Evolutionary conservation across 2,797 vertebrate species (phyloP).

Genomic region (Lacerta viridis): DNA sequence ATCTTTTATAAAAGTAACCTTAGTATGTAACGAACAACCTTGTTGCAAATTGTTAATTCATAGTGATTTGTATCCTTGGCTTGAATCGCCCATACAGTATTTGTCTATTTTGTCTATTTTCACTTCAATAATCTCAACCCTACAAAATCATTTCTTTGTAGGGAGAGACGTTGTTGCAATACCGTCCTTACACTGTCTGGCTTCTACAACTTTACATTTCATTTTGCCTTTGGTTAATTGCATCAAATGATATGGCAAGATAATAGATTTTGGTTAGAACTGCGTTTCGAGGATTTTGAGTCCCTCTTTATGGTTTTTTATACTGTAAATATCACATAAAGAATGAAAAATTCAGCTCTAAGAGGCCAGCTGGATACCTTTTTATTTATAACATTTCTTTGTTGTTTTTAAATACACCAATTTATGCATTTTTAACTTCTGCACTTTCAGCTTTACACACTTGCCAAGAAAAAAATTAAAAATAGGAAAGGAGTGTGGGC

Average conservation of each 20-base stretch:
- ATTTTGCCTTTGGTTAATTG: not conserved
- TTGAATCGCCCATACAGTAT: not conserved
- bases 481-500: no score
- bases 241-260: not conserved
- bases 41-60: constrained; percentile 24
- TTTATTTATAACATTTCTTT: no score
- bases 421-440: no score
- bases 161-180: not conserved
- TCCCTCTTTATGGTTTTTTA: no score
- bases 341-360: no score
- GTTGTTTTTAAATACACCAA: no score
- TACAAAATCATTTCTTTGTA: not conserved
- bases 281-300: not conserved
- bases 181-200: not conserved
- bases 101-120: constrained; percentile 25
- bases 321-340: no score
- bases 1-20: not conserved
- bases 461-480: no score
- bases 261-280: not conserved
- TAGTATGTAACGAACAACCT: constrained; percentile 20
- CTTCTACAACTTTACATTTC: not conserved
- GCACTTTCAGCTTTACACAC: no score
- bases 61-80: not conserved
- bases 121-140: not conserved
- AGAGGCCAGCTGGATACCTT: no score